Evolutionary conservation across 1,140 invertebrate genomes (phyloP), one percentile per base, ranked within the genome.

Genomic region (Belonocnema kinseyi): DNA sequence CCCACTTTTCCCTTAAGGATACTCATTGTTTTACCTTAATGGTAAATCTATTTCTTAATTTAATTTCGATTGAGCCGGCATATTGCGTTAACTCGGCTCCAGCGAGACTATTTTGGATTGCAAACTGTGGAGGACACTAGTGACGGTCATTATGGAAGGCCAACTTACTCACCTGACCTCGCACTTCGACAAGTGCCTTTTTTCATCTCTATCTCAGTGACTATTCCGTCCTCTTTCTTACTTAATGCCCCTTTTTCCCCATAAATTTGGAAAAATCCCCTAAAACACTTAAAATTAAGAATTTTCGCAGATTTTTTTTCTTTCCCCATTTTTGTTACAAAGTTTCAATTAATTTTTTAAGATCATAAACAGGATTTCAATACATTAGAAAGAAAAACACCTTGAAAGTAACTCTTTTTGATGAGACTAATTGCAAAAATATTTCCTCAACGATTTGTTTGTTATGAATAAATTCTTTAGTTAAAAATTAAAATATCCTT

Each of bases 71-170:
- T 58, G 53, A 74, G 17, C 33, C 71, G 52, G 51, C 73, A 70
- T 72, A 61, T 53, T 74, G 56, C 73, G 76, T 77, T 79, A 82
- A 78, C 81, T 78, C 74, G 50, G 40, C 81, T 83, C 40, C 21
- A 75, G 74, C 74, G 79, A 80, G 77, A 80, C 73, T 78, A 77
- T 83, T 82, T 83, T 77, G 54, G 78, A 80, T 79, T 11, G 76
- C 21, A 4, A 56, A 56, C 76, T 79, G 77, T 82, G 77, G 78
- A 80, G 78, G 76, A 80, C 78, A 75, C 26, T 46, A 53, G 72
- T 76, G 74, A 80, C 76, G 76, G 74, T 78, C 78, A 75, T 17
- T 13, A 52, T 77, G 78, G 78, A 82, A 82, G 80, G 80, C 58
- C 77, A 61, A 26, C 17, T 71, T 46, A 71, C 75, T 72, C 50